Evolutionary conservation across 2,113 vertebrate genomes (phyloP).

Genomic region (Chaetorhynchus papuensis): DNA sequence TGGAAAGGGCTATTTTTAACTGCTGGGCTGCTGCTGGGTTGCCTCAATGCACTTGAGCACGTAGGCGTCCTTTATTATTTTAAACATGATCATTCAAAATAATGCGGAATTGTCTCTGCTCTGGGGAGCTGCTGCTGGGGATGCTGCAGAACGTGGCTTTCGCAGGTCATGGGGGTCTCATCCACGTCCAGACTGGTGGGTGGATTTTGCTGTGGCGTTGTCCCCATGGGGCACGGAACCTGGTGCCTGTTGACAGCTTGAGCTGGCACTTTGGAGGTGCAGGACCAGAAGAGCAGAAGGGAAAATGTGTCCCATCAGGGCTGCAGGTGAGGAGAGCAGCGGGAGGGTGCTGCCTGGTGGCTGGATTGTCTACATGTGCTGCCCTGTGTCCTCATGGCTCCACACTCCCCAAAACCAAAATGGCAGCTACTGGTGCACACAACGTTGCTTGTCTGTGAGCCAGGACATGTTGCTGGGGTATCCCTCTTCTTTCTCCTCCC

Average conservation of each 20-base stretch:
- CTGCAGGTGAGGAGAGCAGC: not conserved
- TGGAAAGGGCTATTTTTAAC: constrained; percentile 25
- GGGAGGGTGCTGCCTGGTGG: not conserved
- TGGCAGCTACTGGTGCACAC: rapidly evolving
- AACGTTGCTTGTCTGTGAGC: rapidly evolving
- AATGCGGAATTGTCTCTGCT: not conserved
- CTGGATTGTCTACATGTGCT: rapidly evolving
- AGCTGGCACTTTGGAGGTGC: not conserved
- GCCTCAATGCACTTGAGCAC: not conserved
- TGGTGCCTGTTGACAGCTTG: not conserved
- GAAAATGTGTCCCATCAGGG: not conserved
- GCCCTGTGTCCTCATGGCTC: not conserved
- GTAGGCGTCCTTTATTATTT: not conserved
- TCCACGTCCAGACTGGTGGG: rapidly evolving
- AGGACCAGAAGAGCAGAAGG: not conserved
- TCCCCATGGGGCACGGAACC: not conserved
- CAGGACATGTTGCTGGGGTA: rapidly evolving
- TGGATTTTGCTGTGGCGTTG: not conserved
- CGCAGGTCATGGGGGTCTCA: rapidly evolving
- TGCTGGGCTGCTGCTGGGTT: not conserved
- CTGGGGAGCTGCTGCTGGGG: not conserved
- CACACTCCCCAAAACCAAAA: not conserved
- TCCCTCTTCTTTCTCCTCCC: not conserved
- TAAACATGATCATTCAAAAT: not conserved
- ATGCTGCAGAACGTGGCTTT: not conserved